A percentile compares a stretch with the other conserved stretches of the same genome.
phyloP scores from a whole-genome alignment of 2,888 invertebrate genomes.

The Apeira syringaria region DNA sequence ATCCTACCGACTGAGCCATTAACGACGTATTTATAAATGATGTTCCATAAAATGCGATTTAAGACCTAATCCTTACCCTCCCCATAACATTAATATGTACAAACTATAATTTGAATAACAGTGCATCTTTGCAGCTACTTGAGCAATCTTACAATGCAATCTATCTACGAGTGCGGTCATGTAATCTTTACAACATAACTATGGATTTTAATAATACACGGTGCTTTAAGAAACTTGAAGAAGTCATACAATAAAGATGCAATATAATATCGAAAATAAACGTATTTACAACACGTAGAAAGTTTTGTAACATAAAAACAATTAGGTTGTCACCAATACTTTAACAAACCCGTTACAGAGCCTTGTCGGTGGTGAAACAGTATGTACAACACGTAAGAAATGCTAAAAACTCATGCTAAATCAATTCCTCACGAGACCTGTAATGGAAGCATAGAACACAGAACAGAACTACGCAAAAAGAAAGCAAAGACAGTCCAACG shows the following conservation, averaged over 20 bases:
- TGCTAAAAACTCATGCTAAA: slow-evolving; percentile 26
- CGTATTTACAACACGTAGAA: slow-evolving; percentile 17
- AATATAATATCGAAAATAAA: slow-evolving; percentile 23
- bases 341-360: not conserved
- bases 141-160: slow-evolving; percentile 47
- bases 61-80: slow-evolving; percentile 2
- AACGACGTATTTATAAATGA: slow-evolving; percentile 3
- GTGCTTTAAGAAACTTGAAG: slow-evolving; percentile 14
- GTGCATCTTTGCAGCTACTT: slow-evolving; percentile 31
- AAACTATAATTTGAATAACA: slow-evolving; percentile 17
- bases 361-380: slow-evolving; percentile 21
- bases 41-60: slow-evolving; percentile 6
- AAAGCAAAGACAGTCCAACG: slow-evolving; percentile 56
- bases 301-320: not conserved
- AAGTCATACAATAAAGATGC: slow-evolving; percentile 4
- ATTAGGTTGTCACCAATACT: slow-evolving; percentile 1
- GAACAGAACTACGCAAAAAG: slow-evolving; percentile 58
- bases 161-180: slow-evolving; percentile 32
- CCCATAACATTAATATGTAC: slow-evolving; percentile 4
- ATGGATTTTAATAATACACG: slow-evolving; percentile 5
- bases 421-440: slow-evolving; percentile 24
- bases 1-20: slow-evolving; percentile 4
- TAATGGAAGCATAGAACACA: slow-evolving; percentile 35
- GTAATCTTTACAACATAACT: slow-evolving; percentile 17
- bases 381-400: slow-evolving; percentile 15